Evolutionary conservation across 2,797 vertebrate genomes (phyloP).

Genomic region (Tenualosa ilisha): DNA sequence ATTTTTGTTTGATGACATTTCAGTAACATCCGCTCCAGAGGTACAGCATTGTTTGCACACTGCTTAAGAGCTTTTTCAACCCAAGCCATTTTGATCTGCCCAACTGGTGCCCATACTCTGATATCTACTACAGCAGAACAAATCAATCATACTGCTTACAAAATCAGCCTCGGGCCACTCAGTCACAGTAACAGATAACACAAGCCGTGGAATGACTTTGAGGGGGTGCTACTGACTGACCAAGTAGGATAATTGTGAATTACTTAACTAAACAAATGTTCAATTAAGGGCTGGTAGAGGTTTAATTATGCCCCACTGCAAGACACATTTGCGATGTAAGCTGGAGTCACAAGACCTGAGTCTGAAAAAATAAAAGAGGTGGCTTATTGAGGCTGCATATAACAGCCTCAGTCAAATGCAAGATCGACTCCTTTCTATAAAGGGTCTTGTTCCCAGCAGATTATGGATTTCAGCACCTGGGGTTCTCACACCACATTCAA

Average conservation of each 20-base stretch:
- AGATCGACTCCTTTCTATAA: neutral
- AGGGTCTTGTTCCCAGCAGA: neutral
- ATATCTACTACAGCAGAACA: neutral
- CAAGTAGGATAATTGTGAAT: neutral
- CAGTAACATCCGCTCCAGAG: neutral
- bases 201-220: neutral
- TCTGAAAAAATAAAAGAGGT: neutral
- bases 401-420: constrained; percentile 4
- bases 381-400: neutral
- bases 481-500: neutral
- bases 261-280: neutral
- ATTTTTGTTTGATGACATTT: neutral
- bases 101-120: neutral
- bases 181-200: neutral
- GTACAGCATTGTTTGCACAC: neutral
- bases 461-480: constrained; percentile 5
- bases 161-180: neutral
- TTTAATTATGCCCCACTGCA: neutral
- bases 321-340: neutral
- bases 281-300: neutral
- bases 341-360: neutral
- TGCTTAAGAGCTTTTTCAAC: neutral
- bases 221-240: neutral
- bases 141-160: neutral
- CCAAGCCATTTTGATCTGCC: neutral